Conservation (phyloP, 2,797 vertebrate species). For the Eulemur coronatus region DNA sequence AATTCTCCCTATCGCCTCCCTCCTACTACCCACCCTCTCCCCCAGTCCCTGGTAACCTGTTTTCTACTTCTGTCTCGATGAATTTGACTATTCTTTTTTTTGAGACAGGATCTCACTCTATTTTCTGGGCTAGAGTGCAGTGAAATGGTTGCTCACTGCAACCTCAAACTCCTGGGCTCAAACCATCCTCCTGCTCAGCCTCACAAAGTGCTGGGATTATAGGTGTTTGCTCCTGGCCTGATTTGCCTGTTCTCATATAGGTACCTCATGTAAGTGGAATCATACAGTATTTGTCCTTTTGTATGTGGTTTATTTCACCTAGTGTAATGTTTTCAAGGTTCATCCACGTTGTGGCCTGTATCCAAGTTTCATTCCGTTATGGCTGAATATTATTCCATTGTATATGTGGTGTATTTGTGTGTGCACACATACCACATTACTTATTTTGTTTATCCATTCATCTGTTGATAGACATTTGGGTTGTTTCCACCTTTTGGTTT, state of each 20-base stretch:
- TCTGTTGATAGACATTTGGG: not conserved
- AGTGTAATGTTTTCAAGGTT: not conserved
- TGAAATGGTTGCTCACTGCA: not conserved
- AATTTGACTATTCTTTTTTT: not conserved
- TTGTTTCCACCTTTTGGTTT: not conserved
- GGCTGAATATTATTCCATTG: not conserved
- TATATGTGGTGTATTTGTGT: not conserved
- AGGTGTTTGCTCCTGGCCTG: not conserved
- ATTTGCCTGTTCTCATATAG: not conserved
- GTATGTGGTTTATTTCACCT: not conserved
- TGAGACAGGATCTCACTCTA: not conserved
- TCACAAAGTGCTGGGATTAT: not conserved
- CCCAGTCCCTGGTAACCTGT: not conserved
- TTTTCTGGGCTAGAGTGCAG: not conserved
- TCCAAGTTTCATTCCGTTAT: constrained; percentile 14
- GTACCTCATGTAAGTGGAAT: not conserved
- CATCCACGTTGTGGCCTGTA: not conserved
- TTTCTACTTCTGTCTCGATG: not conserved
- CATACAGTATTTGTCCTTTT: not conserved
- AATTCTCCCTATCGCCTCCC: not conserved
- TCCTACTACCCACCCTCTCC: not conserved
- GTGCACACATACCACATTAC: not conserved
- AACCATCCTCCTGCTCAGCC: not conserved
- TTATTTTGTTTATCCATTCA: not conserved
- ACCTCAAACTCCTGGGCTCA: not conserved